Base-by-base conservation (phyloP, 2,888 invertebrate genomes). In the Agriotes lineatus region DNA sequence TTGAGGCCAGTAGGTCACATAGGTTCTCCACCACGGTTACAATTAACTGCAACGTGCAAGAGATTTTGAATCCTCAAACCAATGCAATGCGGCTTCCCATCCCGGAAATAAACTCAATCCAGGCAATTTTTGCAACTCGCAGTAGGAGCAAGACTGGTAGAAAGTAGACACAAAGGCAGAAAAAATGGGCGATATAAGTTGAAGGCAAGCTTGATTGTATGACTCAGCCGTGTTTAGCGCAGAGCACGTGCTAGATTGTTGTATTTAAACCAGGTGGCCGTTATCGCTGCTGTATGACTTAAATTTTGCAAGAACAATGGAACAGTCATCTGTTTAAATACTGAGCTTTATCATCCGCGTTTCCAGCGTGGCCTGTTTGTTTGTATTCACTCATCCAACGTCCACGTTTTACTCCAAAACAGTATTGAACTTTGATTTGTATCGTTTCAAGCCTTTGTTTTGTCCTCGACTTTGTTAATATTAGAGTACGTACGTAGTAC, bases 211-310 rank as follows among this genome's bases (percentile, higher is more conserved):
- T 35, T 44, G n/a, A 25, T 22, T 44, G 52, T 20, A 39, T 69
- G 69, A 70, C n/a, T 70, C 66, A 70, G 39, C 61, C 39, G 39
- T 65, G 66, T 70, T 66, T 66, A 42, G 44, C 9, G 61, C 52
- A 70, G 48, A 61, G 62, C 69, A 66, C 69, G 69, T 70, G 69
- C 54, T 65, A 16, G 42, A 54, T 58, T 19, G 10, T 45, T 50
- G 35, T 52, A 33, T 60, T 60, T 61, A 37, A 57, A 45, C 69
- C 69, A 70, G 66, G 69, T 70, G 69, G 61, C 54, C 14, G 35
- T 57, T 69, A 64, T 69, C 68, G 56, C 44, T 59, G 14, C 44
- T 10, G 57, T 22, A 39, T 39, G 57, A 57, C 57, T 37, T 16
- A 25, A 35, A 52, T 42, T 61, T 45, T n/a, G 14, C 16, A 22